Base-by-base conservation (phyloP, 2,888 invertebrate species). In the Euzophera pinguis region DNA sequence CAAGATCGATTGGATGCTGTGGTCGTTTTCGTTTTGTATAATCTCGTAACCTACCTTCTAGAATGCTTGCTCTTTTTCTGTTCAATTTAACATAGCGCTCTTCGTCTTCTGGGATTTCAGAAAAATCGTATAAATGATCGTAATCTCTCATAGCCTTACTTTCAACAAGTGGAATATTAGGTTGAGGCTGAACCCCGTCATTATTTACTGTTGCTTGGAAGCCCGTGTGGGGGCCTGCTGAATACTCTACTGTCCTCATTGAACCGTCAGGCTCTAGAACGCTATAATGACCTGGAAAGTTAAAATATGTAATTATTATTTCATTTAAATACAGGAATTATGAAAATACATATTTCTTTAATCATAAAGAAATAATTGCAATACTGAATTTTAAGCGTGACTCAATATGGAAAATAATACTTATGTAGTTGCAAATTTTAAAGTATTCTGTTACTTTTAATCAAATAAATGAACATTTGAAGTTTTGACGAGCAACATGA, bases 241-340 rank as follows among this genome's bases (percentile, higher is more conserved):
- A 91, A 70, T 93, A 93, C 62, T 93, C 91, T 22, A 93, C 93
- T 37, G 91, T 88, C 63, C 93, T 84, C 55, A 91, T 83, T 45
- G 92, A 90, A 47, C 94, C 94, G 67, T 94, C 94, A 35, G 94
- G 92, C 73, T 94, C 94, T 47, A 94, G 72, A 14, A 94, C 84
- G 63, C 93, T 94, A 71, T 94, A 94, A 71, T 92, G 92, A 67
- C 93, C 91, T 91, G 73, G 41, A 50, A 50, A 13, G 6, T 13
- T 13, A 38, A 14, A 34, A 10, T n/a, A 34, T 6, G 8, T 5
- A 34, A 34, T 6, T 8, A 34, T 22, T 22, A 3, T 22, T 3
- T 22, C 22, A 5, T 22, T 22, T 22, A 5, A 22, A 22, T 32
- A 32, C 3, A 32, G 8, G 3, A 9, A 32, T 32, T 22, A 22